A percentile compares a stretch with the other conserved stretches of the same genome.
phyloP scores from a whole-genome alignment of 2,888 invertebrate genomes.

The Lysandra coridon region DNA sequence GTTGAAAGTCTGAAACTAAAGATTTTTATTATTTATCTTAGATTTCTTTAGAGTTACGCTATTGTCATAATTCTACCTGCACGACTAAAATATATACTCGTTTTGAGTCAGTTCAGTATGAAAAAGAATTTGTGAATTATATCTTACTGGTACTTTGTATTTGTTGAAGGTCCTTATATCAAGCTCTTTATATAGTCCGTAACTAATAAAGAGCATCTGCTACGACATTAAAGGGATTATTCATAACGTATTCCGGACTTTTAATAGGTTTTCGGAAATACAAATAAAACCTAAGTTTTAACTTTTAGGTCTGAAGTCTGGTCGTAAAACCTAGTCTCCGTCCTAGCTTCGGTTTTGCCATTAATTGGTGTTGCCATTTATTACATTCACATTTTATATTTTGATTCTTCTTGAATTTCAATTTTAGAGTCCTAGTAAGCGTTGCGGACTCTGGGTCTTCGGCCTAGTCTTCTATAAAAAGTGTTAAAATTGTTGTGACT shows the following conservation, averaged over 20 bases:
- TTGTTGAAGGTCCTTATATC: no score
- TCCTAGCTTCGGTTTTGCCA: background rate
- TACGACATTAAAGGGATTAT: background rate
- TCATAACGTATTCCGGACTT: background rate
- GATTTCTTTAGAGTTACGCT: no score
- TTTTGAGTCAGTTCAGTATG: no score
- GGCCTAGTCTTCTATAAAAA: no score
- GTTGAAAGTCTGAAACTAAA: no score
- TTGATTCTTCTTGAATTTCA: background rate
- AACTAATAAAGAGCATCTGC: background rate
- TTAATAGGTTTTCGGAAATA: background rate
- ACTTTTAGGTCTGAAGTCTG: conserved; percentile 4
- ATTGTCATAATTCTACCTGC: no score
- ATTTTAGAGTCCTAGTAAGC: background rate
- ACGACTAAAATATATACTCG: no score
- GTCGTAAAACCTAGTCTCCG: background rate
- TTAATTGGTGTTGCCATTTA: background rate
- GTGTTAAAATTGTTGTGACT: no score
- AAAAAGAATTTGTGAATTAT: no score
- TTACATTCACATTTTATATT: background rate
- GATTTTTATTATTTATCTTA: no score
- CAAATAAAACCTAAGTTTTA: conserved; percentile 3
- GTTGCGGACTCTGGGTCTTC: no score
- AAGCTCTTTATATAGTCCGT: background rate
- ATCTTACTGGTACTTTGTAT: no score